Base-by-base conservation (phyloP, 2,113 vertebrate species). In the Nanorana parkeri region DNA sequence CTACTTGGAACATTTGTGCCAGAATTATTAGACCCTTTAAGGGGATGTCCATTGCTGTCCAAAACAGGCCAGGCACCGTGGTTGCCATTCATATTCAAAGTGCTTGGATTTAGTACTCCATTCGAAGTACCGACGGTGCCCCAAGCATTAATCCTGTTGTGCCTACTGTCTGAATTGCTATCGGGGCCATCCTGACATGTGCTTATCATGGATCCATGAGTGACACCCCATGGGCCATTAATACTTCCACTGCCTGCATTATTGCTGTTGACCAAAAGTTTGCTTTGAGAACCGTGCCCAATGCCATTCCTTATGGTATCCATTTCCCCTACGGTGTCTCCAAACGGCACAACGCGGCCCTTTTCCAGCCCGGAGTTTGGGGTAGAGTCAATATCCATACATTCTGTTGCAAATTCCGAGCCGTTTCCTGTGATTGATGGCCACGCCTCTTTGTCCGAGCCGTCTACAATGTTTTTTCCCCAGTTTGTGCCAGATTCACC, bases 51-150 rank as follows among this genome's bases (percentile, higher is more conserved):
- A 89, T 89, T 94, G 90, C 91, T 95, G 89, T 95, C 96, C 92
- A 94, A 90, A 86, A 91, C 84, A 85, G 94, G 93, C 97, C 97
- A 99, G 96, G 96, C 95, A 95, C 96, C 95, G 84, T 95, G 95
- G 95, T 96, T 97, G 95, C 95, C 94, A 91, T 96, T 96, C 91
- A 96, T 94, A 92, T 94, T 96, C 94, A 96, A 95, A 96, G 95
- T 94, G 95, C 96, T 96, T 94, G 96, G 95, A 95, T 95, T 97
- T 90, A 96, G 92, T 90, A 95, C 96, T 92, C 94, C 95, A 90
- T 95, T 96, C 88, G 95, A 94, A 90, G 96, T 91, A 94, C 73
- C 93, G 90, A 91, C 92, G 91, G 90, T 90, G 90, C 94, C 93
- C 95, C 95, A 96, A 91, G 94, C 92, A 88, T 92, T 95, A 86